These are phyloP conservation scores for Drosophila ficusphila DNA, from an alignment of 1,140 invertebrate genomes.

Conservation along the genomic window DNA sequence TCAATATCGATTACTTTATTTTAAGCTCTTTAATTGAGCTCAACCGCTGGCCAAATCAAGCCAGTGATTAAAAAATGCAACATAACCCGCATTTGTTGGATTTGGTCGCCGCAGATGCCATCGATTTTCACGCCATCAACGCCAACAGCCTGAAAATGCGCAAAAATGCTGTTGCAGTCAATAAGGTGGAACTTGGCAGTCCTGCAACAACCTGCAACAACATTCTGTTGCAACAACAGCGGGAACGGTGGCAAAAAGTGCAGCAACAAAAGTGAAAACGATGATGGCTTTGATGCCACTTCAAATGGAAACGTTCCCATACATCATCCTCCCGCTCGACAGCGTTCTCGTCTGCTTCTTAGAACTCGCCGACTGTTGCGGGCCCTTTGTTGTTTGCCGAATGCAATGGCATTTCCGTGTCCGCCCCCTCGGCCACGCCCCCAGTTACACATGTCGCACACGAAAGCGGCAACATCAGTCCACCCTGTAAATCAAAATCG, in stretches of 20 bases:
- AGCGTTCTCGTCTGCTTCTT: constrained; percentile 15
- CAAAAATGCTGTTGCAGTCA: constrained; percentile 32
- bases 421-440: constrained; percentile 15
- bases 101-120: constrained; percentile 22
- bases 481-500: constrained; percentile 7
- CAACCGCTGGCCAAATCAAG: constrained; percentile 14
- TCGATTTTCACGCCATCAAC: constrained; percentile 49
- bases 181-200: constrained; percentile 28
- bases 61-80: constrained; percentile 28
- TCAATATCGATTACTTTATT: constrained; percentile 20
- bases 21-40: constrained; percentile 10
- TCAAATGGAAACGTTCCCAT: constrained; percentile 64
- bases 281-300: constrained; percentile 64
- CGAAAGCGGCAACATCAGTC: constrained; percentile 11
- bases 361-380: constrained; percentile 15
- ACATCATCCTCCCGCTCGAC: constrained; percentile 25
- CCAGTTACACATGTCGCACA: constrained; percentile 33
- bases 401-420: constrained; percentile 33
- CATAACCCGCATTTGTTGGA: constrained; percentile 14
- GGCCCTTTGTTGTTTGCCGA: constrained; percentile 43
- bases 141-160: constrained; percentile 45
- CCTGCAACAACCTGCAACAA: constrained; percentile 26
- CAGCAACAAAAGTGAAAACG: constrained; percentile 34
- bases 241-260: background rate
- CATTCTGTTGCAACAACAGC: constrained; percentile 1